A percentile compares a stretch with the other conserved stretches of the same genome.
Conservation (phyloP, 1,140 invertebrate genomes). For the Melitaea cinxia region DNA sequence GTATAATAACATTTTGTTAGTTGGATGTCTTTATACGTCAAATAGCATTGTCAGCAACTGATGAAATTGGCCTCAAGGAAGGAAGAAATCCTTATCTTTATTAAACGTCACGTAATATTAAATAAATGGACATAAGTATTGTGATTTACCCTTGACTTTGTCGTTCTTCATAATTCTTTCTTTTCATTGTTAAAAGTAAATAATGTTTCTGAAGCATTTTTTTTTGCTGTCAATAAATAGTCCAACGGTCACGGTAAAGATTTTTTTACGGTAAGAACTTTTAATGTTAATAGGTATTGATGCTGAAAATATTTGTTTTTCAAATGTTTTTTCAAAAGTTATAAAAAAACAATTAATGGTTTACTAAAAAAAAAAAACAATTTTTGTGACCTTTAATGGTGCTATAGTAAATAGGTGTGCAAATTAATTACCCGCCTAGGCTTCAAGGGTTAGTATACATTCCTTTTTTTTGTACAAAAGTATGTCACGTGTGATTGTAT, state of each 20-base stretch:
- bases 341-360: no score
- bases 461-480: background rate
- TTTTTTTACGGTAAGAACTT: no score
- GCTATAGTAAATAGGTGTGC: background rate
- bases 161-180: background rate
- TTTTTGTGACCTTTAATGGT: background rate
- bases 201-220: constrained; percentile 1
- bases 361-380: background rate
- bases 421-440: background rate
- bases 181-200: constrained; percentile 1
- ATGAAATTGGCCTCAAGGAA: no score
- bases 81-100: no score
- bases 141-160: constrained; percentile 15
- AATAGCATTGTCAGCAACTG: no score
- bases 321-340: no score
- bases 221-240: background rate
- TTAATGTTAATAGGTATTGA: no score
- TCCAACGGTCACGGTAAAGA: constrained; percentile 2
- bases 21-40: no score
- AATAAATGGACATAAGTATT: constrained; percentile 4
- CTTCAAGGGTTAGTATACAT: background rate
- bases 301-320: no score
- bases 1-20: no score
- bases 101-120: no score
- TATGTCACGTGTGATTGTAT: background rate